Evolutionary conservation across 2,888 invertebrate genomes (phyloP).

Genomic region (Sinohyriopsis cumingii): DNA sequence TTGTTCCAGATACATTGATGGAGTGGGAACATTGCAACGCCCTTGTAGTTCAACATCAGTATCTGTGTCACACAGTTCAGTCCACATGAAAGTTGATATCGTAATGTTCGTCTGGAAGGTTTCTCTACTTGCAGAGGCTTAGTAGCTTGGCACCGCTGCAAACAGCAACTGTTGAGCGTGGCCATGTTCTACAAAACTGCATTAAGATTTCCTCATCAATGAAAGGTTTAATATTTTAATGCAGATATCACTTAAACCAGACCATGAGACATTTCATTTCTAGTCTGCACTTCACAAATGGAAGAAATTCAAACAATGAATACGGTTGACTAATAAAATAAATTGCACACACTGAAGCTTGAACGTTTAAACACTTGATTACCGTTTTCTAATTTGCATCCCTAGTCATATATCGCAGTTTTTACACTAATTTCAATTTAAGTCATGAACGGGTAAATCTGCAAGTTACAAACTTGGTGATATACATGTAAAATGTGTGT

Average conservation of each 20-base stretch:
- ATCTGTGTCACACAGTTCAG: constrained; percentile 2
- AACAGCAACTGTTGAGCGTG: constrained; percentile 3
- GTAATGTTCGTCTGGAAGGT: not conserved
- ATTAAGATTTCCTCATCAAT: constrained; percentile 8
- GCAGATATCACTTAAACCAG: not conserved
- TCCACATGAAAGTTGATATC: constrained; percentile 2
- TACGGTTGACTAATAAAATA: no score
- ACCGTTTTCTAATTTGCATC: no score
- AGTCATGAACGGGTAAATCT: no score
- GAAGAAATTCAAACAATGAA: no score
- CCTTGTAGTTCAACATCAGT: constrained; percentile 7
- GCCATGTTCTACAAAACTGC: constrained; percentile 2
- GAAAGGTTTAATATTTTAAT: constrained; percentile 4
- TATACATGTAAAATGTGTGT: no score
- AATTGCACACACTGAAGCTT: no score
- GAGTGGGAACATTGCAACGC: constrained; percentile 2
- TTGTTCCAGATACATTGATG: not conserved
- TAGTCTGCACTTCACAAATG: no score
- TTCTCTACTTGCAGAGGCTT: constrained; percentile 5
- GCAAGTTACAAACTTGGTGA: no score
- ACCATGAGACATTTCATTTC: constrained; percentile 1
- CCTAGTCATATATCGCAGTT: no score
- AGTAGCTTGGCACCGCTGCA: constrained; percentile 3
- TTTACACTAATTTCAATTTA: no score
- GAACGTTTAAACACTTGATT: no score